phyloP scores from a whole-genome alignment of 2,113 vertebrate genomes.

The Laticauda colubrina region DNA sequence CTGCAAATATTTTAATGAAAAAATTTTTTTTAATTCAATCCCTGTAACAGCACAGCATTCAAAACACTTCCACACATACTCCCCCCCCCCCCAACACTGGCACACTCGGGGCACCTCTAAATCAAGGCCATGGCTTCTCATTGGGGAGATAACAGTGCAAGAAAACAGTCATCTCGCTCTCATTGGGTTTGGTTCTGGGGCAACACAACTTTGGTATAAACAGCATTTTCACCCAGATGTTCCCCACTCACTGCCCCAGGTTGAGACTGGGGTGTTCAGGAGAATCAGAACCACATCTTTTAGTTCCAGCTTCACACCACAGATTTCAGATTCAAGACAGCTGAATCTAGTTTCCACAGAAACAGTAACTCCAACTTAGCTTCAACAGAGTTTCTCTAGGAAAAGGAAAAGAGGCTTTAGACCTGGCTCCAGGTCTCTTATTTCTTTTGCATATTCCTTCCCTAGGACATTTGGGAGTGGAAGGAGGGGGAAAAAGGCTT shows the following conservation, averaged over 20 bases:
- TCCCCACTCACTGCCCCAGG: neutral
- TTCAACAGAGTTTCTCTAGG: neutral
- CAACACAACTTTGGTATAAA: neutral
- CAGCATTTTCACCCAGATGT: neutral
- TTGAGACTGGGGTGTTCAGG: neutral
- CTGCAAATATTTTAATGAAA: slow-evolving; percentile 29
- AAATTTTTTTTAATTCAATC: neutral
- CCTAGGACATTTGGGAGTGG: neutral
- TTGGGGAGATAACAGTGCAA: neutral
- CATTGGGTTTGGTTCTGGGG: neutral
- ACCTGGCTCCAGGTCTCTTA: neutral
- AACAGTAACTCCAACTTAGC: neutral
- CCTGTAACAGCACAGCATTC: slow-evolving; percentile 4
- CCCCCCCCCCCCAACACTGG: neutral
- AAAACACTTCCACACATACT: neutral
- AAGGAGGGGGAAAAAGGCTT: neutral
- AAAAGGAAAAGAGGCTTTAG: neutral
- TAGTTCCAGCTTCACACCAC: neutral
- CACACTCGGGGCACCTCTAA: neutral
- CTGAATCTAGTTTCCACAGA: neutral
- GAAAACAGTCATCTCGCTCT: neutral
- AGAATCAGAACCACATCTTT: neutral
- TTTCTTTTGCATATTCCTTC: neutral
- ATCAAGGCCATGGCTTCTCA: neutral
- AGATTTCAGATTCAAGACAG: neutral